Percentiles rank a stretch among this genome's conserved stretches.
These are phyloP conservation scores for Cercopithecus mona DNA, from an alignment of 2,113 vertebrate genomes.

Conservation along the genomic window DNA sequence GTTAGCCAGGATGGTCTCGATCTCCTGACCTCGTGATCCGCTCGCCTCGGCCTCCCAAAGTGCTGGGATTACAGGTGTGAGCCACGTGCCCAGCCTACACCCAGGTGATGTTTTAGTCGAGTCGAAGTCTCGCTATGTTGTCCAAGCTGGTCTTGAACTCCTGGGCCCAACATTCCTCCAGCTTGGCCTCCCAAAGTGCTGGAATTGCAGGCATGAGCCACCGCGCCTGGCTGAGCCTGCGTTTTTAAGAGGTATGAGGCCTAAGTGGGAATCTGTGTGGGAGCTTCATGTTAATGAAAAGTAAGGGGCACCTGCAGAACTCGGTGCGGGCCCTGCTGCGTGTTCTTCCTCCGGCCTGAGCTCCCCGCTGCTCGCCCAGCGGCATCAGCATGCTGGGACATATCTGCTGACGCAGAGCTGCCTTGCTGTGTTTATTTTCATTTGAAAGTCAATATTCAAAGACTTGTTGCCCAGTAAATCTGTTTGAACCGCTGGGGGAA, in stretches of 20 bases:
- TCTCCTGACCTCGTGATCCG: too few relatives aligned
- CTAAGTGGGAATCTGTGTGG: background rate
- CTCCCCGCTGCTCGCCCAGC: background rate
- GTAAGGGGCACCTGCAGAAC: background rate
- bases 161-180: too few relatives aligned
- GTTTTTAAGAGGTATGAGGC: background rate
- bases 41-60: too few relatives aligned
- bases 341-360: background rate
- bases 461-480: background rate
- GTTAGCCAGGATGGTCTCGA: too few relatives aligned
- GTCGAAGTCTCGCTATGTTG: too few relatives aligned
- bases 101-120: too few relatives aligned
- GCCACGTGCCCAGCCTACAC: too few relatives aligned
- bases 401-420: slow-evolving; percentile 43
- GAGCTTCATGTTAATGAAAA: background rate
- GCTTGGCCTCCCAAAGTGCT: too few relatives aligned
- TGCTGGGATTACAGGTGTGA: too few relatives aligned
- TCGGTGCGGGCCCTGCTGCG: background rate
- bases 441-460: slow-evolving; percentile 72
- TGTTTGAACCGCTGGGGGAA: slow-evolving; percentile 53
- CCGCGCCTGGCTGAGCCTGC: background rate
- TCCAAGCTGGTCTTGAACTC: too few relatives aligned
- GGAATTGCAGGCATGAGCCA: too few relatives aligned
- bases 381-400: background rate
- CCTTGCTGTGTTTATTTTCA: slow-evolving; percentile 60